Conservation (phyloP, 2,113 vertebrate genomes). For the Acrocephalus arundinaceus region DNA sequence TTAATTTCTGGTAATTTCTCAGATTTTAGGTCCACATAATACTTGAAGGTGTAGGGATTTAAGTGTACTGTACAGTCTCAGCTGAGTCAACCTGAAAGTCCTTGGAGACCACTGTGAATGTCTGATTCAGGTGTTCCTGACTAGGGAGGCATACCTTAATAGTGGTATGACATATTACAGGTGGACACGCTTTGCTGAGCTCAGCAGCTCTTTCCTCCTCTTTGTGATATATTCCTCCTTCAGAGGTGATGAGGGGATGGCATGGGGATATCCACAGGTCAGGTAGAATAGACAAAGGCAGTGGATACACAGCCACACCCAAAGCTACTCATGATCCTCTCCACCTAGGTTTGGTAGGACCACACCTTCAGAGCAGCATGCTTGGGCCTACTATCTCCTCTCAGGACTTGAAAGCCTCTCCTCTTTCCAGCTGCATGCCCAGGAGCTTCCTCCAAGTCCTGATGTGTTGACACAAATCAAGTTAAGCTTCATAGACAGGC, state of each 20-base stretch:
- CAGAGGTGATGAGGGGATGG: not conserved
- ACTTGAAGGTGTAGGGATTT: not conserved
- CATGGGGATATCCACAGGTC: not conserved
- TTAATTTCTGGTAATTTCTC: not conserved
- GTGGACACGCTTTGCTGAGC: not conserved
- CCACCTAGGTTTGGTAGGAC: not conserved
- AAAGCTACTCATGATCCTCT: not conserved
- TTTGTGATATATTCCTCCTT: not conserved
- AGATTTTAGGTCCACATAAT: not conserved
- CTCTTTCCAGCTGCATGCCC: not conserved
- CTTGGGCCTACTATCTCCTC: not conserved
- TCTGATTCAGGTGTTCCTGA: not conserved
- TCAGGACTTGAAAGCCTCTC: not conserved
- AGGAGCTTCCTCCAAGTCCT: not conserved
- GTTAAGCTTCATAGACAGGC: not conserved
- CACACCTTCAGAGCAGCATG: not conserved
- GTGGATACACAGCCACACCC: not conserved
- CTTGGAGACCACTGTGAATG: not conserved
- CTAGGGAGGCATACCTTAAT: not conserved
- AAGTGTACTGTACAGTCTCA: not conserved
- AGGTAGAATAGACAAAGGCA: not conserved
- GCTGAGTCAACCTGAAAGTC: not conserved
- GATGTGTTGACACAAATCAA: not conserved
- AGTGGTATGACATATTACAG: not conserved
- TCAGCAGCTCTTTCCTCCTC: not conserved